Evolutionary conservation across 2,797 vertebrate genomes (phyloP).

Genomic region (Lacerta viridis): DNA sequence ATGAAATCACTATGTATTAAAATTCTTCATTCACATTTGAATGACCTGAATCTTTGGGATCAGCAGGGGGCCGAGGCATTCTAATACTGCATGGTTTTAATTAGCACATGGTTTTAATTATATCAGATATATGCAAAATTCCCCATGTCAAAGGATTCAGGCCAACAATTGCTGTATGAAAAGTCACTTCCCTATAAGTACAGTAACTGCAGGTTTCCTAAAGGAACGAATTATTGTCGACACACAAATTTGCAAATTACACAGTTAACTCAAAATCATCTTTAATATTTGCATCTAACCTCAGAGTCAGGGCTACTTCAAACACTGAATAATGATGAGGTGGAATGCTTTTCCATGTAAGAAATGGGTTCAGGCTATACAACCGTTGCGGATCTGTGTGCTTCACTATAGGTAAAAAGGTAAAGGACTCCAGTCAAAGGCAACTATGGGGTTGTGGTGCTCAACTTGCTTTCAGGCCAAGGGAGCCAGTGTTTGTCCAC

Average conservation of each 20-base stretch:
- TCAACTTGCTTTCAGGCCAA: too few relatives aligned
- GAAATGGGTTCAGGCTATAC: neutral
- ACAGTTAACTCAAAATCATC: slow-evolving; percentile 47
- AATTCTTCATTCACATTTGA: slow-evolving; percentile 19
- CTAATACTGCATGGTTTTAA: slow-evolving; percentile 70
- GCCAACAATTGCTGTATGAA: slow-evolving; percentile 56
- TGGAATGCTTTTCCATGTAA: slow-evolving; percentile 3
- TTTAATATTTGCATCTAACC: neutral
- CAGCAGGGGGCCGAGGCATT: slow-evolving; percentile 53
- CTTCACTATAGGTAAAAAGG: neutral
- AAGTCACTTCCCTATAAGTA: slow-evolving; percentile 58
- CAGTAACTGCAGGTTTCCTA: slow-evolving; percentile 62
- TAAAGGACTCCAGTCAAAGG: too few relatives aligned
- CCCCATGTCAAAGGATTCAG: slow-evolving; percentile 40
- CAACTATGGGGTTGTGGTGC: too few relatives aligned
- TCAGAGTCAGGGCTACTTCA: neutral
- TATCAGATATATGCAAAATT: slow-evolving; percentile 55
- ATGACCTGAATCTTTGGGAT: slow-evolving; percentile 63
- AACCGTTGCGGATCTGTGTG: neutral
- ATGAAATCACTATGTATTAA: slow-evolving; percentile 51
- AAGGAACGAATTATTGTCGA: slow-evolving; percentile 49
- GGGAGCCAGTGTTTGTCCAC: too few relatives aligned
- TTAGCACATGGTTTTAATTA: slow-evolving; percentile 55
- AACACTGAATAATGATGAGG: neutral
- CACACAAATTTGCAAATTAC: slow-evolving; percentile 51